These are phyloP conservation scores for Cranoglanis bouderius DNA, from an alignment of 2,113 vertebrate genomes.

Conservation along the genomic window DNA sequence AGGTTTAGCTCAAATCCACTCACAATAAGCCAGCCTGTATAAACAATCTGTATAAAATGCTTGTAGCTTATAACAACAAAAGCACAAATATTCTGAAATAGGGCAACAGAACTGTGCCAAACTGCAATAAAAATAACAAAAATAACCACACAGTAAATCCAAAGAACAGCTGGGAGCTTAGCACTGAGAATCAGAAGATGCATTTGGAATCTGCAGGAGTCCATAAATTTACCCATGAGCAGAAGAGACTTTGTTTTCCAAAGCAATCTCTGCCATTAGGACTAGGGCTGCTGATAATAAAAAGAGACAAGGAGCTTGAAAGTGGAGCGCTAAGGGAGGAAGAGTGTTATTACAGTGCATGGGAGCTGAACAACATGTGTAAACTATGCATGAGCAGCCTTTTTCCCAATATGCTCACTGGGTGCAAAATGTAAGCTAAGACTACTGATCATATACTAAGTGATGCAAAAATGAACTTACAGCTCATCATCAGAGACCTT, in stretches of 20 bases:
- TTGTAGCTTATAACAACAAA: neutral
- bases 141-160: neutral
- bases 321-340: neutral
- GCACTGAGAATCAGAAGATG: neutral
- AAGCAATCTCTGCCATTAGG: neutral
- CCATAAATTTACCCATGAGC: constrained; percentile 15
- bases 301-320: neutral
- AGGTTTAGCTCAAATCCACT: neutral
- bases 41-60: neutral
- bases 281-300: neutral
- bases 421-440: neutral
- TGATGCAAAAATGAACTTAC: neutral
- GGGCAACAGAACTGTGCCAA: neutral
- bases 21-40: neutral
- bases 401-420: neutral
- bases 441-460: neutral
- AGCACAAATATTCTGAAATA: constrained; percentile 6
- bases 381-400: neutral
- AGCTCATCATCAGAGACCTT: neutral
- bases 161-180: constrained; percentile 1
- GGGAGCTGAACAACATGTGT: neutral
- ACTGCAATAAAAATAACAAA: constrained; percentile 30
- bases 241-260: neutral
- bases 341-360: neutral
- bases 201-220: neutral